A percentile compares a stretch with the other conserved stretches of the same genome.
These are phyloP conservation scores for Pachydiplax longipennis DNA, from an alignment of 2,888 invertebrate species.

Conservation along the genomic window DNA sequence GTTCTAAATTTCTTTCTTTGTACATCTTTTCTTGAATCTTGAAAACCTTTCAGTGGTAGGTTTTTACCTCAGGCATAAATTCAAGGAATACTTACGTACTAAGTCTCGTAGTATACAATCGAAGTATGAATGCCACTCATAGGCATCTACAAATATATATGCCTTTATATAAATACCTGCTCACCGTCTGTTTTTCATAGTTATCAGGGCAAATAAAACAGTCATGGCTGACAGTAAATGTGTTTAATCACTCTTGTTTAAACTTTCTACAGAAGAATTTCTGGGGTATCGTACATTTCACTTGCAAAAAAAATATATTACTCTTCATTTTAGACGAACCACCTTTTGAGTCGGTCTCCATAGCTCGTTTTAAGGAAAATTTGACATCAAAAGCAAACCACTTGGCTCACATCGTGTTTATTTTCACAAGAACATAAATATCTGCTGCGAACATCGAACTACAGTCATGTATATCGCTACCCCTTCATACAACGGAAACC, in stretches of 20 bases:
- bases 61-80: too few species aligned
- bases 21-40: too few species aligned
- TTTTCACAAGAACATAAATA: neutral
- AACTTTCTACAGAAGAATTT: conserved; percentile 15
- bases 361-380: neutral
- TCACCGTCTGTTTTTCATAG: too few species aligned
- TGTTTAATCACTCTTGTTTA: conserved; percentile 24
- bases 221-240: conserved; percentile 19
- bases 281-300: neutral
- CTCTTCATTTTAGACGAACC: neutral
- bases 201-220: neutral
- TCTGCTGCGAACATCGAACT: neutral
- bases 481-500: neutral
- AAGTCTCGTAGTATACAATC: too few species aligned
- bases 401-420: neutral
- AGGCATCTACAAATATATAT: too few species aligned
- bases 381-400: neutral
- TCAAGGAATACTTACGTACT: too few species aligned
- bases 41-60: too few species aligned
- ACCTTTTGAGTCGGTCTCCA: neutral
- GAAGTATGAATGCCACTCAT: too few species aligned
- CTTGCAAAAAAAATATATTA: conserved; percentile 27
- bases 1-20: too few species aligned
- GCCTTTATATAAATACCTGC: too few species aligned
- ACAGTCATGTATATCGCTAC: neutral